Base-by-base conservation (phyloP, 2,888 invertebrate species). In the Stenodema calcarata region DNA sequence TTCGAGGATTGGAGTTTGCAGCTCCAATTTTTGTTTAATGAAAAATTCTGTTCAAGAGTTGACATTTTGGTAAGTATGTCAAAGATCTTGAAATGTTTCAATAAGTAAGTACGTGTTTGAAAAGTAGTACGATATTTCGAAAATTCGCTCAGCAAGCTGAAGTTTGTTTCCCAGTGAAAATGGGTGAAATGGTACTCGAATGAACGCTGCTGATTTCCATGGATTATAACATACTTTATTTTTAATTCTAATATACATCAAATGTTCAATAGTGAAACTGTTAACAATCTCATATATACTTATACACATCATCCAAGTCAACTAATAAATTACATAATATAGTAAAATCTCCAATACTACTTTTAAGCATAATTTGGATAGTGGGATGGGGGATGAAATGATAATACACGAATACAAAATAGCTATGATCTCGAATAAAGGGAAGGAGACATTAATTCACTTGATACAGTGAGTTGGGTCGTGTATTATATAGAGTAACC, bases 181-280 rank as follows among this genome's bases (percentile, higher is more conserved):
- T 35, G 54, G 23, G 23, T n/a, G n/a, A 9, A 6, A 4, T n/a
- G 23, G 7, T 70, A 14, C 27, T 28, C 7, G 2, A 70, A 16
- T 28, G 1, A 70, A 12, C 12, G 27, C 27, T 70, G 18, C 27
- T 30, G 35, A 30, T 75, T 30, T 35, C 35, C 35, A 75, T 50
- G 82, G 84, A 84, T 41, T 73, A 84, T 84, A 84, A 84, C 84
- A 35, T 84, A 84, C 12, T 84, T 84, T 84, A 69, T 80, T 62
- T 44, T 82, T 73, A 84, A 84, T 84, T 47, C 84, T 84, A 84
- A 73, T 84, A 84, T 84, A 84, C 84, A 84, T 84, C 84, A 73
- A 84, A 82, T 73, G 70, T 84, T 84, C 84, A 84, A 73, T 84
- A 73, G 84, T 84, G 84, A 84, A 84, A 84, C 84, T 84, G 84